Percentiles rank a stretch among this genome's conserved stretches.
phyloP scores from a whole-genome alignment of 2,888 invertebrate species.

The Drosophila putrida region DNA sequence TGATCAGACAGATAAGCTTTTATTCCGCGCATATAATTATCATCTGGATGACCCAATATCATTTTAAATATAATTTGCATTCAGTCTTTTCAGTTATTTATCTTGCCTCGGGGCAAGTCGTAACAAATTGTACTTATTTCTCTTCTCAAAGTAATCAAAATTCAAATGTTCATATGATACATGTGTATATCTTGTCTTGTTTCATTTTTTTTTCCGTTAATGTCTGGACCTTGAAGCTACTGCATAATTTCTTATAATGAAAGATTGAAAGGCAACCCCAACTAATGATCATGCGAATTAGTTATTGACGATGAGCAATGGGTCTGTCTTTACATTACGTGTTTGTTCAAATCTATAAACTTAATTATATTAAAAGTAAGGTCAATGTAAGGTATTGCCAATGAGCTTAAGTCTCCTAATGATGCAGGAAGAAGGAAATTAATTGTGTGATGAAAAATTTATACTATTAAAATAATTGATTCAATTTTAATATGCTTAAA shows the following conservation, averaged over 20 bases:
- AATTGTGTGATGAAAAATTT: slow-evolving; percentile 3
- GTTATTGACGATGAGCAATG: slow-evolving; percentile 50
- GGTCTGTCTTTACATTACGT: slow-evolving; percentile 26
- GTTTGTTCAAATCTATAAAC: slow-evolving; percentile 27
- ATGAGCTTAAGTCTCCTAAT: slow-evolving; percentile 18
- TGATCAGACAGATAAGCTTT: slow-evolving; percentile 50
- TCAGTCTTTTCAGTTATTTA: slow-evolving; percentile 16
- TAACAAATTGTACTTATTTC: slow-evolving; percentile 57
- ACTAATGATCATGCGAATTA: slow-evolving; percentile 73
- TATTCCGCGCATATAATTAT: slow-evolving; percentile 63
- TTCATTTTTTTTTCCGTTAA: slow-evolving; percentile 9
- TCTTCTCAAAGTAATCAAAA: slow-evolving; percentile 43
- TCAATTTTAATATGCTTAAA: neutral
- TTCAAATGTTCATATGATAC: slow-evolving; percentile 22
- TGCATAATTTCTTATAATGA: slow-evolving; percentile 56
- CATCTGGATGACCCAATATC: slow-evolving; percentile 69
- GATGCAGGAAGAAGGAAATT: slow-evolving; percentile 1
- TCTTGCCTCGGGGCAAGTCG: slow-evolving; percentile 21
- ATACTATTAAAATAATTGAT: neutral
- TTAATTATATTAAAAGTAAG: slow-evolving; percentile 42
- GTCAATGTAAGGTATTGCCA: slow-evolving; percentile 29
- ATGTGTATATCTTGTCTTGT: slow-evolving; percentile 2
- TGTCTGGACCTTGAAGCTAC: slow-evolving; percentile 55
- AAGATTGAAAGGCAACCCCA: slow-evolving; percentile 41
- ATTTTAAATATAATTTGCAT: slow-evolving; percentile 36